Base-by-base conservation (phyloP, 2,888 invertebrate species). In the Carcina quercana region DNA sequence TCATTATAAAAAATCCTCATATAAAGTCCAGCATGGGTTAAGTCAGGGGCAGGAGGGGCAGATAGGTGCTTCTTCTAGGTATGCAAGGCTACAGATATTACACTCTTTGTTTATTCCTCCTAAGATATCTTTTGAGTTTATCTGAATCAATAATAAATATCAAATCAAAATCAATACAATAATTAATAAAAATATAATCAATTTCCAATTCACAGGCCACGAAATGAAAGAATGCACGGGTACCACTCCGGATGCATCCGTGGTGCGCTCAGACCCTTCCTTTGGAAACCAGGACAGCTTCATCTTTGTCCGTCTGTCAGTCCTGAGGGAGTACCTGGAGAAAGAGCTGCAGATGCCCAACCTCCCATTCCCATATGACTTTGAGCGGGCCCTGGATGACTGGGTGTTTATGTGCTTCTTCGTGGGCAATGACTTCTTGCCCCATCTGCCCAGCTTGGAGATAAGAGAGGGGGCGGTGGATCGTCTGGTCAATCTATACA, bases 361-460 rank as follows among this genome's bases (percentile, higher is more conserved):
- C 70, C 86, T 98, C 21, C 97, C 98, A 3, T 98, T 99, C 71
- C 84, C 88, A 29, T 98, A 96, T 69, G 95, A 97, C 63, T 95
- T 99, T 68, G 99, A 99, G 57, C 83, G 98, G 34, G 96, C 92
- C 0, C 70, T 99, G 10, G 99, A 99, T 63, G 99, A 99, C 76
- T 99, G 98, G 98, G 98, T 70, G 46, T 79, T 80, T 59, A 97
- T 99, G 96, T 99, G 99, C 66, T 99, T 99, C 85, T 99, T 99
- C 75, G 98, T 98, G 30, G 99, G 99, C 28, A 99, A 99, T 64
- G 99, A 99, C 79, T 99, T 99, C 67, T 73, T 99, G 52, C 99
- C 99, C 0, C 99, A 99, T 85, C 86, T 99, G 45, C 99, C 99
- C 3, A 97, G 97, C 30, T 79, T 99, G 49, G 98, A 99, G 86